These are phyloP conservation scores for Scomberomorus guttatus DNA, from an alignment of 2,797 vertebrate species.

Conservation along the genomic window DNA sequence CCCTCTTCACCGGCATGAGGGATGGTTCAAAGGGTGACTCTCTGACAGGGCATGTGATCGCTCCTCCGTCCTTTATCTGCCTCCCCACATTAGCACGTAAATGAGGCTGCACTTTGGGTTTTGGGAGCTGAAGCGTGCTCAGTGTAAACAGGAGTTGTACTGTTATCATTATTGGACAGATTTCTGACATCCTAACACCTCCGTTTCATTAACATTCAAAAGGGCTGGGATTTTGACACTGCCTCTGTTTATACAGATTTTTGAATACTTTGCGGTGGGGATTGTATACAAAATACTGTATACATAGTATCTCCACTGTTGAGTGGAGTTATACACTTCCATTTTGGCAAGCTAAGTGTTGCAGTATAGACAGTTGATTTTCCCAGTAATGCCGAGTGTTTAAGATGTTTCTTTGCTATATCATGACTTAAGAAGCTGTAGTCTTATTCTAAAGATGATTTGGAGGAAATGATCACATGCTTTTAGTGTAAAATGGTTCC, in stretches of 20 bases:
- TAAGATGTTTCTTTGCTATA: slow-evolving; percentile 20
- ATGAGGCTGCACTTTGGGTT: slow-evolving; percentile 89
- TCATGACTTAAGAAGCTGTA: slow-evolving; percentile 19
- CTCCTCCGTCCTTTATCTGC: slow-evolving; percentile 87
- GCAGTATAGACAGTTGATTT: slow-evolving; percentile 22
- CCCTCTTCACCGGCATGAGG: slow-evolving; percentile 81
- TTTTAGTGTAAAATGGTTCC: slow-evolving; percentile 30
- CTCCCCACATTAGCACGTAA: slow-evolving; percentile 89
- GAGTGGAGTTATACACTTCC: slow-evolving; percentile 63
- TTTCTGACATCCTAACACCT: slow-evolving; percentile 88
- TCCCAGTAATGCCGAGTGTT: slow-evolving; percentile 20
- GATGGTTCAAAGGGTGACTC: slow-evolving; percentile 88
- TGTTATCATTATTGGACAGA: slow-evolving; percentile 89
- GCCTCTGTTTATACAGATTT: slow-evolving; percentile 85
- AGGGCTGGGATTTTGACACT: slow-evolving; percentile 84
- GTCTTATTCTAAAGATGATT: slow-evolving; percentile 28
- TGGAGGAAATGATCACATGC: slow-evolving; percentile 8
- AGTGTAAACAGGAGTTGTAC: slow-evolving; percentile 86
- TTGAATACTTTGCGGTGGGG: slow-evolving; percentile 75
- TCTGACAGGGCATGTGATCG: slow-evolving; percentile 88
- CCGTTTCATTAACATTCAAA: slow-evolving; percentile 85
- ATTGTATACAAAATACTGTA: slow-evolving; percentile 75
- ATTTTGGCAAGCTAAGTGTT: slow-evolving; percentile 49
- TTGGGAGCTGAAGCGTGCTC: slow-evolving; percentile 81
- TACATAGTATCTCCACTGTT: slow-evolving; percentile 60